Percentiles rank a stretch among this genome's conserved stretches.
phyloP scores from a whole-genome alignment of 2,113 vertebrate species.

The Pantherophis guttatus region DNA sequence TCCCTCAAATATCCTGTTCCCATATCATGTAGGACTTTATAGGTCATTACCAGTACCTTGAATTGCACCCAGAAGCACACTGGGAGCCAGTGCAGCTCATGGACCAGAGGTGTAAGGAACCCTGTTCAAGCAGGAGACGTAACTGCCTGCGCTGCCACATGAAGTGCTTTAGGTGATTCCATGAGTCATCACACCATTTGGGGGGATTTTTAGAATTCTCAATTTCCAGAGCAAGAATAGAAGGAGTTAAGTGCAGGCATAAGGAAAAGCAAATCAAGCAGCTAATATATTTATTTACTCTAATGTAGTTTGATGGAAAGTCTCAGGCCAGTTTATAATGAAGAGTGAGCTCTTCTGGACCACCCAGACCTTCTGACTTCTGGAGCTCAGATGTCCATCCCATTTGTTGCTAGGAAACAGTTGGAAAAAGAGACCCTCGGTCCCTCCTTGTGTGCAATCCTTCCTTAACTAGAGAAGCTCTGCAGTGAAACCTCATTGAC shows the following conservation, averaged over 20 bases:
- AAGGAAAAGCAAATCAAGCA: neutral
- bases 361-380: neutral
- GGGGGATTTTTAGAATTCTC: neutral
- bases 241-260: neutral
- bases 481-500: neutral
- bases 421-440: neutral
- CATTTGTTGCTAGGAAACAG: neutral
- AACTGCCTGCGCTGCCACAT: neutral
- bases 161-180: neutral
- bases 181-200: neutral
- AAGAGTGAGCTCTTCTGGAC: neutral
- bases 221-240: neutral
- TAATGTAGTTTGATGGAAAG: neutral
- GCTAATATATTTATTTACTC: neutral
- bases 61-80: neutral
- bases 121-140: neutral
- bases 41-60: neutral
- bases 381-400: neutral
- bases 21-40: neutral
- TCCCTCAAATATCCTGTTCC: neutral
- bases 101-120: neutral
- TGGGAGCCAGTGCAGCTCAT: neutral
- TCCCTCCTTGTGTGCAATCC: neutral
- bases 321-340: neutral
- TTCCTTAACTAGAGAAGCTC: neutral